Percentiles rank a stretch among this genome's conserved stretches.
phyloP scores from a whole-genome alignment of 2,888 invertebrate genomes.

The Synergus laeviventris region DNA sequence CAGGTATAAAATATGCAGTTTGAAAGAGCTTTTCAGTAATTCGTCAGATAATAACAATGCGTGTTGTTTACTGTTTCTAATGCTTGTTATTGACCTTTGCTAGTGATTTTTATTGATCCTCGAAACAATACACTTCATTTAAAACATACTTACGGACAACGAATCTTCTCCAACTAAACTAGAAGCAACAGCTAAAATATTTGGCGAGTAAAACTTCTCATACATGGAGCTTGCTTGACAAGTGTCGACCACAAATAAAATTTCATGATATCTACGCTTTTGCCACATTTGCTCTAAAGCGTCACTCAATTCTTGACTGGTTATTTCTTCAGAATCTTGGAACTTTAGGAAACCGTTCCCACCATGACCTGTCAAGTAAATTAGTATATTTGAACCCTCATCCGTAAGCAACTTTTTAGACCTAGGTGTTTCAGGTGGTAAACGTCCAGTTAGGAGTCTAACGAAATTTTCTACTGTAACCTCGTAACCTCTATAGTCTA shows the following conservation, averaged over 20 bases:
- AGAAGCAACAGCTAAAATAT: slow-evolving; percentile 97
- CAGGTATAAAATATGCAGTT: no score
- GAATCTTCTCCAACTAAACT: slow-evolving; percentile 99
- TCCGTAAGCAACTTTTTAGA: slow-evolving; percentile 97
- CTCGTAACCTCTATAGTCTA: slow-evolving; percentile 96
- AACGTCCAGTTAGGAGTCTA: slow-evolving; percentile 93
- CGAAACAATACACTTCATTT: no score
- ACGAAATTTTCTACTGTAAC: slow-evolving; percentile 99
- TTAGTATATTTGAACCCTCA: slow-evolving; percentile 96
- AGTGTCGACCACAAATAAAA: slow-evolving; percentile 99
- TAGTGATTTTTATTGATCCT: no score
- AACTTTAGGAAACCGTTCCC: slow-evolving; percentile 99
- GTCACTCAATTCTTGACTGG: slow-evolving; percentile 98
- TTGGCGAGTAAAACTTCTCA: slow-evolving; percentile 98
- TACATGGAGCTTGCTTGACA: slow-evolving; percentile 99
- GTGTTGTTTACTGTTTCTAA: no score
- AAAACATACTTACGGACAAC: slow-evolving; percentile 89
- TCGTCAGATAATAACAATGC: no score
- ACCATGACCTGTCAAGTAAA: slow-evolving; percentile 97
- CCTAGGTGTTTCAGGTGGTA: slow-evolving; percentile 94
- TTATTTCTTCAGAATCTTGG: slow-evolving; percentile 99
- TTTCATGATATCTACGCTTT: slow-evolving; percentile 98
- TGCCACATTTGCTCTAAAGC: slow-evolving; percentile 99
- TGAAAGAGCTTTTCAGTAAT: no score
- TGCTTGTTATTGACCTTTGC: no score